Conservation (phyloP, 1,140 invertebrate genomes). For the Papilio helenus region DNA sequence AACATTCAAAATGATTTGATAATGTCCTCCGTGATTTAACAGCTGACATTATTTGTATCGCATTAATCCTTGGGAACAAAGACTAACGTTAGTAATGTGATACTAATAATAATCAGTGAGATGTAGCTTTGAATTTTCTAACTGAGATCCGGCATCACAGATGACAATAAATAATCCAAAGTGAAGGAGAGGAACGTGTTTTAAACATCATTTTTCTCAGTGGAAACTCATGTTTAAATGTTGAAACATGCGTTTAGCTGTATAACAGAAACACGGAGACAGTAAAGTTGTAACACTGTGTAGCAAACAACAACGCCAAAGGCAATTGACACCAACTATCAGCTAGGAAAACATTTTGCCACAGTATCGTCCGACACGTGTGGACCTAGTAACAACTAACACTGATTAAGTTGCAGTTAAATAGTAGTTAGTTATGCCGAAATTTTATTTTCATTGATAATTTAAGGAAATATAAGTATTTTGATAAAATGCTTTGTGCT, state of each 20-base stretch:
- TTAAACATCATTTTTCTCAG: background rate
- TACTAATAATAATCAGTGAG: too few relatives aligned
- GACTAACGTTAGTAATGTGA: background rate
- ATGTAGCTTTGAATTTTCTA: too few relatives aligned
- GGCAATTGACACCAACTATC: background rate
- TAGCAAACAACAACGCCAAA: background rate
- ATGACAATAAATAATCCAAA: too few relatives aligned
- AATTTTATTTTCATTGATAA: background rate
- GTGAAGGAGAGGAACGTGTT: too few relatives aligned
- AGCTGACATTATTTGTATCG: background rate
- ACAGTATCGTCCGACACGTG: background rate
- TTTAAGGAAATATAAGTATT: background rate
- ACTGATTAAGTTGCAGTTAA: too few relatives aligned
- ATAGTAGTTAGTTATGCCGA: too few relatives aligned
- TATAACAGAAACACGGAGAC: background rate
- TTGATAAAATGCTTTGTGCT: background rate
- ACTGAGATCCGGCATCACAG: too few relatives aligned
- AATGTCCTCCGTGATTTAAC: background rate
- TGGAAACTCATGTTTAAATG: background rate
- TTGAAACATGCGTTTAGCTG: background rate
- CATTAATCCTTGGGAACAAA: background rate
- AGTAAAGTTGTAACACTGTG: background rate
- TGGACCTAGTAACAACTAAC: background rate
- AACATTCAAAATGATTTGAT: background rate
- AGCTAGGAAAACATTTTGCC: background rate